Evolutionary conservation across 2,888 invertebrate genomes (phyloP).

Genomic region (Lepidocyrtinus sp.): DNA sequence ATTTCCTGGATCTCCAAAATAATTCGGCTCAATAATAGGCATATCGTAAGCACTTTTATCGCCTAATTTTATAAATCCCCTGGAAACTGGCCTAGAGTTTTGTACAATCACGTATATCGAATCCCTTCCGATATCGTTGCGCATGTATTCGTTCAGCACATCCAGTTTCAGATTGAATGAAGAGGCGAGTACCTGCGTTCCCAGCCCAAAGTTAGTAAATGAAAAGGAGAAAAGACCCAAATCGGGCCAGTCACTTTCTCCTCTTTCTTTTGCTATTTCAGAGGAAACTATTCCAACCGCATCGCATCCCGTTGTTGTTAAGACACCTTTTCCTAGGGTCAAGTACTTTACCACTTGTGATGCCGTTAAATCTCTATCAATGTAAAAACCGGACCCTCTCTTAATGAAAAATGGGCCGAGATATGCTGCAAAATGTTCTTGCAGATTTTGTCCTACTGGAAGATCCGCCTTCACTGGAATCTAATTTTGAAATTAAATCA

Average conservation of each 20-base stretch:
- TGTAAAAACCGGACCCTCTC: slow-evolving; percentile 19
- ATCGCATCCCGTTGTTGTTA: slow-evolving; percentile 55
- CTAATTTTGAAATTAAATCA: slow-evolving; percentile 5
- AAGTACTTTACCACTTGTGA: slow-evolving; percentile 34
- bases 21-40: slow-evolving; percentile 52
- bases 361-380: slow-evolving; percentile 49
- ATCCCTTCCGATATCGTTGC: slow-evolving; percentile 44
- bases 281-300: slow-evolving; percentile 51
- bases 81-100: slow-evolving; percentile 46
- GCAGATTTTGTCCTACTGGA: slow-evolving; percentile 37
- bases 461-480: slow-evolving; percentile 34
- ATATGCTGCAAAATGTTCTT: slow-evolving; percentile 47
- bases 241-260: slow-evolving; percentile 62
- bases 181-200: neutral
- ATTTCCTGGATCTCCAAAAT: neutral
- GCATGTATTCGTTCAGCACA: slow-evolving; percentile 50
- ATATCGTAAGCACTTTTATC: slow-evolving; percentile 36
- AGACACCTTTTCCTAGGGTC: slow-evolving; percentile 43
- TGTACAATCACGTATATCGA: slow-evolving; percentile 50
- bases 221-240: slow-evolving; percentile 27
- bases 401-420: slow-evolving; percentile 51
- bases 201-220: neutral
- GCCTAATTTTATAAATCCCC: slow-evolving; percentile 45
- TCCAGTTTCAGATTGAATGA: slow-evolving; percentile 42
- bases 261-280: slow-evolving; percentile 47